Percentiles rank a stretch among this genome's conserved stretches.
phyloP scores from a whole-genome alignment of 2,797 vertebrate species.

The Thunnus albacares region DNA sequence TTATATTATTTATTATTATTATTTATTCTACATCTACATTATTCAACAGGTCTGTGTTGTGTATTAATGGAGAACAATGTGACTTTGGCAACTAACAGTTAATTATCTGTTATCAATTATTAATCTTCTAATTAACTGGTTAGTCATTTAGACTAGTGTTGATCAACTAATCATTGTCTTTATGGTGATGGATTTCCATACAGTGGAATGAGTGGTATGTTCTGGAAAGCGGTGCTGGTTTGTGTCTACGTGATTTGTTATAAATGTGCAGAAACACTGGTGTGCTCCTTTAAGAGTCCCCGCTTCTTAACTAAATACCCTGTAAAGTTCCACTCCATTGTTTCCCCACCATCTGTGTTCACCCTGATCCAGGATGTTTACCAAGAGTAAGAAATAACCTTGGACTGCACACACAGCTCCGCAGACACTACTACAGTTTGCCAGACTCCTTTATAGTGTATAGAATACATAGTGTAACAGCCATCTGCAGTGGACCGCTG shows the following conservation, averaged over 20 bases:
- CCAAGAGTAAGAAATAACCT: constrained; percentile 63
- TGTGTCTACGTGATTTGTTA: background rate
- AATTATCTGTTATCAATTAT: too few species aligned
- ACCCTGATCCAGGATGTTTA: constrained; percentile 78
- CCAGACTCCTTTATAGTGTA: constrained; percentile 15
- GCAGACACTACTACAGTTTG: constrained; percentile 20
- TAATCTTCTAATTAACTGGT: background rate
- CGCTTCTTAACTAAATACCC: constrained; percentile 34
- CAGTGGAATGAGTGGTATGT: background rate
- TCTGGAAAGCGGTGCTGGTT: too few species aligned
- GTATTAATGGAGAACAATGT: too few species aligned
- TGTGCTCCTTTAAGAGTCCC: constrained; percentile 31
- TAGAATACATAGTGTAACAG: constrained; percentile 28
- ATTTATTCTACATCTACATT: too few species aligned
- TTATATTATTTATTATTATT: too few species aligned
- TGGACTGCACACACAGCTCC: constrained; percentile 31
- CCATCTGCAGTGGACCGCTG: too few species aligned
- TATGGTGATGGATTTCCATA: too few species aligned
- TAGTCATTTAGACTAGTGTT: too few species aligned
- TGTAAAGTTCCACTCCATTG: constrained; percentile 60
- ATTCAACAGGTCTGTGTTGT: too few species aligned
- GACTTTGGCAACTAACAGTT: too few species aligned
- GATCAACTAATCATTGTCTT: too few species aligned
- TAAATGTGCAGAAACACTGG: background rate
- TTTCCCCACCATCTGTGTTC: constrained; percentile 61